Evolutionary conservation across 2,888 invertebrate species (phyloP).

Genomic region (Thera britannica): DNA sequence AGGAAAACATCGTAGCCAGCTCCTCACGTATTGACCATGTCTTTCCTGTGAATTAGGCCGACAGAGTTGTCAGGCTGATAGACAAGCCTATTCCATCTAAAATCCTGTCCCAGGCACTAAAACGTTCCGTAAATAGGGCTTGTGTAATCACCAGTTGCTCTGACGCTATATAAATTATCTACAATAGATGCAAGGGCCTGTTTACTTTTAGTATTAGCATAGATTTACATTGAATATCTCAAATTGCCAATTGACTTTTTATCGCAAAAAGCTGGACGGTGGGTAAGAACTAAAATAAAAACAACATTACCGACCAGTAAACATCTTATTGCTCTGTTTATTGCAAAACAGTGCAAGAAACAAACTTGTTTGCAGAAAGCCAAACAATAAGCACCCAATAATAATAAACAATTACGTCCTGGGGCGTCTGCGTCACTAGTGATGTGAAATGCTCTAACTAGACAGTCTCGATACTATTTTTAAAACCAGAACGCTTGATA

Average conservation of each 20-base stretch:
- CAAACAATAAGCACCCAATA: conserved; percentile 74
- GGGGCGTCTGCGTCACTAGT: conserved; percentile 62
- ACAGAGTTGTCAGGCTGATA: too few relatives aligned
- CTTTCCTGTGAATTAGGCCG: too few relatives aligned
- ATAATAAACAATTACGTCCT: conserved; percentile 72
- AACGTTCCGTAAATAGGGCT: too few relatives aligned
- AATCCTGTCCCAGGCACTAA: too few relatives aligned
- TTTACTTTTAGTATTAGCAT: background rate
- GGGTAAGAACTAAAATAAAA: conserved; percentile 35
- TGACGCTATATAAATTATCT: too few relatives aligned
- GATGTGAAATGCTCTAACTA: conserved; percentile 36
- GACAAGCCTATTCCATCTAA: too few relatives aligned
- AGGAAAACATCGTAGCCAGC: too few relatives aligned
- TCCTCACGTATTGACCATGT: too few relatives aligned
- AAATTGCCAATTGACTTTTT: conserved; percentile 34
- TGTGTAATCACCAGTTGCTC: too few relatives aligned
- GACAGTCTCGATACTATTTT: background rate
- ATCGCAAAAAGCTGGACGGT: conserved; percentile 3
- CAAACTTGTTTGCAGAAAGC: conserved; percentile 66
- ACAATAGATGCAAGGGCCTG: too few relatives aligned
- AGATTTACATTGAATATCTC: background rate
- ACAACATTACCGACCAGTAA: conserved; percentile 45
- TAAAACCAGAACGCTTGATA: too few relatives aligned
- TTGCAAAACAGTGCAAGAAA: conserved; percentile 58
- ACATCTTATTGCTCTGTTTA: conserved; percentile 55